Base-by-base conservation (phyloP, 2,888 invertebrate genomes). In the Tetanocera ferruginea region DNA sequence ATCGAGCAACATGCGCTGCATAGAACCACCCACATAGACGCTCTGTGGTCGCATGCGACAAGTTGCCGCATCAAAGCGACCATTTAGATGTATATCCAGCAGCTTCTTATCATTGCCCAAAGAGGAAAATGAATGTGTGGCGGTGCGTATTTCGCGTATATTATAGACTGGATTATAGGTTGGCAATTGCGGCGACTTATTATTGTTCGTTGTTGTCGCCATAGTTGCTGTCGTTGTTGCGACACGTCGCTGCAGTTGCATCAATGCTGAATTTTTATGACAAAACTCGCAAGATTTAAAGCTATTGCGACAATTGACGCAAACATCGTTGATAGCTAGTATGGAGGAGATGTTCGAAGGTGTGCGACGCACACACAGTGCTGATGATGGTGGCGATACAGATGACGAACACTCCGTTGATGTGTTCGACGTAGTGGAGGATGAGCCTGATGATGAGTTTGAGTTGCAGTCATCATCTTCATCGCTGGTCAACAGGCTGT, bases 91-190 rank as follows among this genome's bases (percentile, higher is more conserved):
- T 3, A 90, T 88, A 75, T 90, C 90, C 70, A 90, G 81, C 23
- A 90, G 81, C 79, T 90, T 90, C 80, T 90, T 90, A 82, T 90
- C 90, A 80, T 86, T 89, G 72, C 90, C 90, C 78, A 90, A 83
- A 57, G 89, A 87, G 49, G 90, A 90, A 84, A 90, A 90, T 17
- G 89, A 90, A 83, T 90, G 89, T 3, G 88, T 83, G 0, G 86
- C 85, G 0, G 90, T 89, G 76, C 90, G 87, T 49, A 90, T 90
- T 80, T 90, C 90, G 2, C 90, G 88, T 73, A 90, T 88, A 81
- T 90, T 90, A 78, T 90, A 90, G 0, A 90, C 90, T 0, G 90
- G 90, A 81, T 84, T 89, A 80, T 90, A 90, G 74, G 84, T 84
- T 6, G 85, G 83, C 9, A 85, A 76, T 14, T 82, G 79, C 60